Conservation (phyloP, 2,888 invertebrate genomes). For the Euplexia lucipara region DNA sequence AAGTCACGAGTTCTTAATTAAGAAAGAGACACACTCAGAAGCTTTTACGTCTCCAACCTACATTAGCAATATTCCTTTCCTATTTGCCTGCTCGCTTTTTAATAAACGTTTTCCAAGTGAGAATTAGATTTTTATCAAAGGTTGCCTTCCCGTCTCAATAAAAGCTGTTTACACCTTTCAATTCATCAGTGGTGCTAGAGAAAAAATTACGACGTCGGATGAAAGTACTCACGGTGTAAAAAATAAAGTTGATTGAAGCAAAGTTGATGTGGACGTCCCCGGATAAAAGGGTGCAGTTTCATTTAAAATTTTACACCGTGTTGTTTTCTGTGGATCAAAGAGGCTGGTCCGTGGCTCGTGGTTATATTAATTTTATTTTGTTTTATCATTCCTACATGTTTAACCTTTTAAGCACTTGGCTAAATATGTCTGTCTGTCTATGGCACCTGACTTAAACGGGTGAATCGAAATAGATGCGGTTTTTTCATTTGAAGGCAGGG, state of each 20-base stretch:
- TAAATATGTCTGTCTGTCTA: too few relatives aligned
- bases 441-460: too few relatives aligned
- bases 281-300: conserved; percentile 13
- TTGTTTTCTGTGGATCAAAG: conserved; percentile 16
- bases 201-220: background rate
- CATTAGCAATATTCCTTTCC: conserved; percentile 12
- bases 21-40: background rate
- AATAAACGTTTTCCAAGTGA: conserved; percentile 15
- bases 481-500: too few relatives aligned
- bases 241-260: conserved; percentile 23
- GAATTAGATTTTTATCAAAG: conserved; percentile 14
- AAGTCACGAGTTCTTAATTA: background rate
- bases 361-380: conserved; percentile 1
- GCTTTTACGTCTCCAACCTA: conserved; percentile 10
- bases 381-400: background rate
- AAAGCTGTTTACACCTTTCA: conserved; percentile 9
- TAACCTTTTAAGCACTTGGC: too few relatives aligned
- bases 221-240: conserved; percentile 7
- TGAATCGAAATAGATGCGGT: too few relatives aligned
- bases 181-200: conserved; percentile 12
- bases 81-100: conserved; percentile 18
- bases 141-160: background rate
- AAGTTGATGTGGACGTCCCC: conserved; percentile 10
- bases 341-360: background rate
- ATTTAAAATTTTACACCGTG: conserved; percentile 11